Base-by-base conservation (phyloP, 2,113 vertebrate genomes). In the Macroglossus sobrinus region DNA sequence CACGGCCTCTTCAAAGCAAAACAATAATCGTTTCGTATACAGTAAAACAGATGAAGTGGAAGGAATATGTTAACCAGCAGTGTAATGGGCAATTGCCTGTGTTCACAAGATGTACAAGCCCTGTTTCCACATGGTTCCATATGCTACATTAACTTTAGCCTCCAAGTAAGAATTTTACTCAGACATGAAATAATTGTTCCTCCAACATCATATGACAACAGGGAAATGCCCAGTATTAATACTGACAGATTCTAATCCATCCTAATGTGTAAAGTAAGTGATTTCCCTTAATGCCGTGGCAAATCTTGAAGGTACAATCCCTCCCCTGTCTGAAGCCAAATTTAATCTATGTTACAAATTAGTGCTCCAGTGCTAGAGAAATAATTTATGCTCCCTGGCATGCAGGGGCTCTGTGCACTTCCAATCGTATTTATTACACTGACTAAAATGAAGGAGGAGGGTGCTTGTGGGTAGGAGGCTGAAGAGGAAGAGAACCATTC, bases 171-270 rank as follows among this genome's bases (percentile, higher is more conserved):
- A 89, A 84, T 98, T 97, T 96, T 45, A 59, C 97, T 93, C 55
- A 28, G 94, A 95, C 86, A 33, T 81, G 97, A 98, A 98, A 96
- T 87, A 97, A 98, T 97, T 98, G 98, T 97, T 98, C 97, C 97
- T 93, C 94, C 97, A 97, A 97, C 94, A 97, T 97, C 97, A 53
- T 82, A 91, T 89, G 98, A 98, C 98, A 98, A 98, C 89, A 95
- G 97, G 96, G 94, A 96, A 97, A 97, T 93, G 81, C 97, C 97
- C 87, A 1, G 94, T 76, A 96, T 75, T 68, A 0, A 33, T 21
- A 71, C 2, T 0, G 94, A 95, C 93, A 93, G 74, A 0, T 55
- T 91, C 89, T 96, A 57, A 96, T 53, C 71, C 19, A 2, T 84
- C 84, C 78, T 93, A 26, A 85, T 40, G 26, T 0, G 26, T 0